Base-by-base conservation (phyloP, 2,113 vertebrate genomes). In the Oxyruncus cristatus region DNA sequence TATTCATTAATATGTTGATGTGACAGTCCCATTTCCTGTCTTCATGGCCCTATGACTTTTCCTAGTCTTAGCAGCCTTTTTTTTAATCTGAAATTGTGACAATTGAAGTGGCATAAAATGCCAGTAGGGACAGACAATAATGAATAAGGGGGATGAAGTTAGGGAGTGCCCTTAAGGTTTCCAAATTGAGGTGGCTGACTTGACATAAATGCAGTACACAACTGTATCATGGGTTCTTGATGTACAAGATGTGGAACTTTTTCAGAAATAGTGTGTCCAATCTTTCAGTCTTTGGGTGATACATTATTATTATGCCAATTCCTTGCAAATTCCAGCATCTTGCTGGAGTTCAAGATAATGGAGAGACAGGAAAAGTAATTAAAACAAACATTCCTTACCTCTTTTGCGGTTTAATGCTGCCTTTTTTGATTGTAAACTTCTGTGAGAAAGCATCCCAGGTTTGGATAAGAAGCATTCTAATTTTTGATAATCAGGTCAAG, bases 1-100 rank as follows among this genome's bases (percentile, higher is more conserved):
- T 98, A 97, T 98, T 98, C 96, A 98, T 97, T 75, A 46, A 53
- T 93, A 95, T 93, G 83, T 93, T 98, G 97, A 98, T 97, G 93
- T 97, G 97, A 94, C 95, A 97, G 89, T 94, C 80, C 78, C 33
- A 67, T 97, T 97, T 97, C 94, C 87, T 95, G 89, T 95, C 89
- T 96, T 96, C 10, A 7, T 92, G 71, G 68, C 92, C 76, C 76
- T 80, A 28, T n/a, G 42, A 76, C 89, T 95, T 89, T 79, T 83
- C 82, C 33, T 61, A 94, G n/a, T 94, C 95, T 96, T 95, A 65
- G 70, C 41, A 96, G 68, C 70, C 39, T 78, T 95, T 77, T 77
- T 47, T 79, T 26, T 5, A 63, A 92, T 93, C 47, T 16, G 32
- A 46, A 73, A 53, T 76, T 68, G 15, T 59, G 85, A 80, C 85